A percentile compares a stretch with the other conserved stretches of the same genome.
phyloP scores from a whole-genome alignment of 37 sponge, comb jelly and placozoan species.

The Amphimedon queenslandica region DNA sequence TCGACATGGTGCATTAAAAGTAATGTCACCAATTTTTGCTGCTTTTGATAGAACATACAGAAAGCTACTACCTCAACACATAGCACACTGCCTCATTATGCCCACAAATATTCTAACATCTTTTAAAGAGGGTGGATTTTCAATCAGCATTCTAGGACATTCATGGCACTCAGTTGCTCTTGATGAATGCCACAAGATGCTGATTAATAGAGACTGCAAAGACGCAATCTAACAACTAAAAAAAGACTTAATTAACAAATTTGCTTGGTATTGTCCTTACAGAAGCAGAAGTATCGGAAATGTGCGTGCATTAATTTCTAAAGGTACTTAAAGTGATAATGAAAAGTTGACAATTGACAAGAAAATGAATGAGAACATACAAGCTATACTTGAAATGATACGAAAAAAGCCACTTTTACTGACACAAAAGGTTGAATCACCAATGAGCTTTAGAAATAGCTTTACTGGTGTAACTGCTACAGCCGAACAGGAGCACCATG shows the following conservation, averaged over 20 bases:
- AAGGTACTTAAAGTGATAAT: not conserved
- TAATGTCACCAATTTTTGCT: conserved; percentile 3
- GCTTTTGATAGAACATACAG: not conserved
- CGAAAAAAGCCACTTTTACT: not conserved
- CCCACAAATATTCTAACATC: not conserved
- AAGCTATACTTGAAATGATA: not conserved
- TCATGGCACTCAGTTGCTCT: conserved; percentile 2
- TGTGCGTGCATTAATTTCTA: not conserved
- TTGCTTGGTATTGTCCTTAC: not conserved
- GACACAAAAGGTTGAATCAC: not conserved
- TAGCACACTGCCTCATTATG: not conserved
- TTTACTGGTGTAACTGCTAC: not conserved
- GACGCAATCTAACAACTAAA: not conserved
- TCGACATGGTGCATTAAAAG: not conserved
- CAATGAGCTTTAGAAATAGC: not conserved
- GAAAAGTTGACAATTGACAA: not conserved
- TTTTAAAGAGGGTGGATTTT: not conserved
- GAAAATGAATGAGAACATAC: not conserved
- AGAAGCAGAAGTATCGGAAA: conserved; percentile 8
- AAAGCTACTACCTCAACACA: not conserved
- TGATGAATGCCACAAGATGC: conserved; percentile 7
- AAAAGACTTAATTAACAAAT: not conserved
- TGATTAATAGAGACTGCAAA: not conserved
- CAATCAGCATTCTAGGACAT: not conserved
- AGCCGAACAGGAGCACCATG: not conserved